These are phyloP conservation scores for Chanos chanos DNA, from an alignment of 2,797 vertebrate species.

Conservation along the genomic window DNA sequence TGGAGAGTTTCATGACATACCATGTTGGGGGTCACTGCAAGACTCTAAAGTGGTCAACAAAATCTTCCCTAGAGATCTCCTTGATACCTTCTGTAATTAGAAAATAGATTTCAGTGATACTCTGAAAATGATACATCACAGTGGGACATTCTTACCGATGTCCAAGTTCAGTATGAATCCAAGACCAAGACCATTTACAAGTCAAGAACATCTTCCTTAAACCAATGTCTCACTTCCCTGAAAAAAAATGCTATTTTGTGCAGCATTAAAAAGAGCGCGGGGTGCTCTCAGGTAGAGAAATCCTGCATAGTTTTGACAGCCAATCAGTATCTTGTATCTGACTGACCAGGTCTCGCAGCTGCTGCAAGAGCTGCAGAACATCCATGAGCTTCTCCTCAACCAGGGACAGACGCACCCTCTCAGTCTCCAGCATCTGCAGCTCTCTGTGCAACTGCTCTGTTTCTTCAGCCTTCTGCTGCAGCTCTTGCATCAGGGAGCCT, in stretches of 20 bases:
- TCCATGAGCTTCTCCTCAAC: conserved; percentile 90
- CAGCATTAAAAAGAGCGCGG: too few species aligned
- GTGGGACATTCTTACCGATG: too few species aligned
- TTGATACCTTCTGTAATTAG: conserved; percentile 79
- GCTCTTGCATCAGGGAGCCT: conserved; percentile 72
- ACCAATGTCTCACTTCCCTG: too few species aligned
- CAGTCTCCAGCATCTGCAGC: conserved; percentile 89
- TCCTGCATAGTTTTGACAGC: too few species aligned
- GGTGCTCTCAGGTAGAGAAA: too few species aligned
- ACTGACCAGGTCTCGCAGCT: conserved; percentile 85
- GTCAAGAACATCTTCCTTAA: too few species aligned
- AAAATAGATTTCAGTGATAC: conserved; percentile 16
- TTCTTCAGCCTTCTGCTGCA: conserved; percentile 80
- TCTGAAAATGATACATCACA: too few species aligned
- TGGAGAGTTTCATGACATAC: conserved; percentile 61
- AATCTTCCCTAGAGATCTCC: conserved; percentile 86
- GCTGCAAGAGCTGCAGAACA: conserved; percentile 85
- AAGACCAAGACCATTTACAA: too few species aligned
- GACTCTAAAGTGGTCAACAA: conserved; percentile 87
- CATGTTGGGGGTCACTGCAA: conserved; percentile 76
- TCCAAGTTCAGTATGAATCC: too few species aligned
- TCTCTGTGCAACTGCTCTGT: conserved; percentile 79
- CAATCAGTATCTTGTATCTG: too few species aligned
- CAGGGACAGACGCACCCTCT: conserved; percentile 79
- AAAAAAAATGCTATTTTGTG: too few species aligned